Percentiles rank a stretch among this genome's conserved stretches.
Evolutionary conservation across 2,797 vertebrate genomes (phyloP).

Genomic region (Sebastes nivosus): DNA sequence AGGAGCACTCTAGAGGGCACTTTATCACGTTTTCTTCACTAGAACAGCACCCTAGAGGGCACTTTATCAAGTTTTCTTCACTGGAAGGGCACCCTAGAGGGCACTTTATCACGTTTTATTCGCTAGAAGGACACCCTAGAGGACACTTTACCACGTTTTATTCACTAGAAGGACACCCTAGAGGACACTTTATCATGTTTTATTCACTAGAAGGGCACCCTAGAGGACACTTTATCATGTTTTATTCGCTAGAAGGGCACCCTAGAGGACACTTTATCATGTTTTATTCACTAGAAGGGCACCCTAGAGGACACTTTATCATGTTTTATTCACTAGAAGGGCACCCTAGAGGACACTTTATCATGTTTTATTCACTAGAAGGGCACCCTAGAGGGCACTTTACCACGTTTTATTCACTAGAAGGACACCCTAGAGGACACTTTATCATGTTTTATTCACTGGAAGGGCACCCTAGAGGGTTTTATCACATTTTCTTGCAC

Average conservation of each 20-base stretch:
- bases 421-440: fast-evolving
- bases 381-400: neutral
- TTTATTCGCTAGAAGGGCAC: neutral
- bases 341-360: neutral
- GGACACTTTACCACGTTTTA: neutral
- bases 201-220: fast-evolving
- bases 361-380: fast-evolving
- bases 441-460: neutral
- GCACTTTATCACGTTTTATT: neutral
- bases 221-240: neutral
- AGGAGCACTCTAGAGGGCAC: too few relatives aligned
- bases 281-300: fast-evolving
- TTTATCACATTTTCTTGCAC: neutral
- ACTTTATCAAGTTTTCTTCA: fast-evolving
- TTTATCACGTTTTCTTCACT: fast-evolving
- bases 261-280: too few relatives aligned
- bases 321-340: fast-evolving
- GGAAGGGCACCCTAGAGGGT: too few relatives aligned
- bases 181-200: neutral
- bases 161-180: fast-evolving
- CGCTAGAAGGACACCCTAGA: too few relatives aligned
- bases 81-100: too few relatives aligned
- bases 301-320: too few relatives aligned
- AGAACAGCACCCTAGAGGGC: too few relatives aligned
- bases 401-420: fast-evolving